Evolutionary conservation across 1,140 invertebrate genomes (phyloP), one percentile per base, ranked within the genome.

Genomic region (Bombus sibiricus): DNA sequence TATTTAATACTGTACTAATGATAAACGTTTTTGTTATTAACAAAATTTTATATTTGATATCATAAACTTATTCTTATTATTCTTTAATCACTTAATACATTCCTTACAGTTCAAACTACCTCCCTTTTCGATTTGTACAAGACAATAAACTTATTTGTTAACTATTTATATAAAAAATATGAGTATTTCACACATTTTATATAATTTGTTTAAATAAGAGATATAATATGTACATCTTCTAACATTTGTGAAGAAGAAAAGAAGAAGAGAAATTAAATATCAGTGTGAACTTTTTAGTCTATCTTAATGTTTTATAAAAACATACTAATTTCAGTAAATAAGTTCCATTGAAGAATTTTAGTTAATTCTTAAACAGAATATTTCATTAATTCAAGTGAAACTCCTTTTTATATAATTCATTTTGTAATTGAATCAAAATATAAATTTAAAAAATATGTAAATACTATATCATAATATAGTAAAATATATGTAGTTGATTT

Each of bases 111-210:
- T 57, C 34, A 34, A 47, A 39, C 28, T 62, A 22, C 34, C 18
- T 62, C 37, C 34, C 34, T n/a, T 78, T 83, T 68, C 53, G 32
- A 83, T 86, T n/a, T 86, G 47, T 86, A 83, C 80, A 89, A 86
- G 80, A 73, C 59, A 81, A 69, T 86, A 86, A 89, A 89, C 73
- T 69, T 79, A 89, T 89, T n/a, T 76, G 72, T 41, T 80, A 81
- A 71, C 68, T 76, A 89, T 47, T 76, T 59, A 83, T 82, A 78
- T 68, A 88, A 83, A 89, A 89, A 76, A 81, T 86, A 81, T 59
- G 77, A 85, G 32, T 64, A 85, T 80, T 73, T n/a, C 43, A 53
- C 69, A 43, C 53, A 71, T 47, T 73, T 81, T 47, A 43, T 81
- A 64, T 81, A 81, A 87, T 77, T 84, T 72, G 34, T 57, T 77